Percentiles rank a stretch among this genome's conserved stretches.
Evolutionary conservation across 2,888 invertebrate species (phyloP).

Genomic region (Bruchidius siliquastri): DNA sequence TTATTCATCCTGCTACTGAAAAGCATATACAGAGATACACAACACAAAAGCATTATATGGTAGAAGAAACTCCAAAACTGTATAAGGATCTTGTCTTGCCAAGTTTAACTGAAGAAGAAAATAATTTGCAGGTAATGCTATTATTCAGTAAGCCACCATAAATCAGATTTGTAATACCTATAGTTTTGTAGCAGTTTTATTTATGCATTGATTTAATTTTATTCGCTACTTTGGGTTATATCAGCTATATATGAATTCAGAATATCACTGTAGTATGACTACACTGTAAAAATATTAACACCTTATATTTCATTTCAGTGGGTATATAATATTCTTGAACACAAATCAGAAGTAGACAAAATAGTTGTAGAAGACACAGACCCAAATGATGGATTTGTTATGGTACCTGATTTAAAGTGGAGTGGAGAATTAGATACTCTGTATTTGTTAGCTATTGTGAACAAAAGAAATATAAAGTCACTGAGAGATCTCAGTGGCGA

Average conservation of each 20-base stretch:
- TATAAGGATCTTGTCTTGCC: constrained; percentile 78
- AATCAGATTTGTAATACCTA: no score
- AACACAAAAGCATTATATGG: constrained; percentile 65
- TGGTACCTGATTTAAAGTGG: constrained; percentile 96
- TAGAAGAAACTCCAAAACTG: constrained; percentile 79
- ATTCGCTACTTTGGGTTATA: no score
- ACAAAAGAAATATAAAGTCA: constrained; percentile 70
- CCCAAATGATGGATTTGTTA: constrained; percentile 75
- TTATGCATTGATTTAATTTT: no score
- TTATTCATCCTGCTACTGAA: constrained; percentile 90
- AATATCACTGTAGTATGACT: no score
- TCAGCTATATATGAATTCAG: no score
- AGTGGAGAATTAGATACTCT: constrained; percentile 76
- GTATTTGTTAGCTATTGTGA: constrained; percentile 78
- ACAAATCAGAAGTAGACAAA: constrained; percentile 83
- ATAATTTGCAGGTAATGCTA: constrained; percentile 73
- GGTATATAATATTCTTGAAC: constrained; percentile 94
- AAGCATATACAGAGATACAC: constrained; percentile 88
- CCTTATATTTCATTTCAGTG: constrained; percentile 62
- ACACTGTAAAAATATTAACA: not conserved
- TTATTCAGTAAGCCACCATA: no score
- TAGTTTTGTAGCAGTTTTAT: no score
- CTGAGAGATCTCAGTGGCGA: constrained; percentile 73
- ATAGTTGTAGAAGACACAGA: constrained; percentile 79
- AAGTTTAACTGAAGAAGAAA: constrained; percentile 66